Evolutionary conservation across 2,888 invertebrate genomes (phyloP), one percentile per base, ranked within the genome.

Genomic region (Stenoptilia bipunctidactyla): DNA sequence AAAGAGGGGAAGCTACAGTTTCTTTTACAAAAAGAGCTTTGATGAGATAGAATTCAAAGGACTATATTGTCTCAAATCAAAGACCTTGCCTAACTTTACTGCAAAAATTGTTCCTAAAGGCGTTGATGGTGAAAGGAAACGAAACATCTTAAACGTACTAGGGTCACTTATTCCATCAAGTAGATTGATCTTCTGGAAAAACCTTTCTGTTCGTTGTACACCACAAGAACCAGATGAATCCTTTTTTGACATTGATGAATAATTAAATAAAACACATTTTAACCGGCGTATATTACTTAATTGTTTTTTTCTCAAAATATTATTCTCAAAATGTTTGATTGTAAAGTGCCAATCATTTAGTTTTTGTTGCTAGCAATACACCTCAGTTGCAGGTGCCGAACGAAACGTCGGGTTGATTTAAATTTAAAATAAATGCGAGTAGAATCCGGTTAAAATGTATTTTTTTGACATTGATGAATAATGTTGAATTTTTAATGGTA

Each of bases 171-270:
- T 45, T 39, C 42, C 45, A 39, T 34, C 37, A 45, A 45, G 39
- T 42, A 45, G 45, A 39, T 40, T 42, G 33, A 40, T 39, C 39
- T 44, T 44, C 38, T 44, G 41, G 44, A 39, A 44, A 44, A 30
- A 8, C 12, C 43, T 43, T 39, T 39, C 43, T 40, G 40, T 43
- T 40, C 9, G 42, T 43, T 42, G 39, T 42, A 42, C 39, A 36
- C 33, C 39, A 42, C 42, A 42, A 39, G 39, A 42, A 42, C 30
- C 41, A 38, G 38, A 41, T 37, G 41, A 41, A 38, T 42, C 36
- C 30, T 27, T 36, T 39, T 42, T 41, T 41, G 41, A 41, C 39
- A 39, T 42, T 42, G 42, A 42, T 42, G 42, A 42, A 20, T 20
- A 20, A 20, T 20, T 38, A 38, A 42, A 36, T 39, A 13, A 36